Conservation (phyloP, 1,140 invertebrate genomes). For the Danaus plexippus region DNA sequence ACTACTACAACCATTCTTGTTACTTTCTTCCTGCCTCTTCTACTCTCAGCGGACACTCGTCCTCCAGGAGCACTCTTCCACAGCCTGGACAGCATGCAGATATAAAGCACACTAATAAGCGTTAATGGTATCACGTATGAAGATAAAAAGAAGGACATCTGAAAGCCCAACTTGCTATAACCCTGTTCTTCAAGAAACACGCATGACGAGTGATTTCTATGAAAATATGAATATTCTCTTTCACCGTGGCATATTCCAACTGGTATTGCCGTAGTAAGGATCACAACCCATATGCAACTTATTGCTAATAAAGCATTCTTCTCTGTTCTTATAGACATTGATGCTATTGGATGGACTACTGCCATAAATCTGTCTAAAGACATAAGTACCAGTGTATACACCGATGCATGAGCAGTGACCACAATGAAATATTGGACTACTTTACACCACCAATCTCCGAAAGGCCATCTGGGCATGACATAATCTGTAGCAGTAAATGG, state of each 20-base stretch:
- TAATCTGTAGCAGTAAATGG: conserved; percentile 94
- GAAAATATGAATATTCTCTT: conserved; percentile 75
- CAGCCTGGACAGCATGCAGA: conserved; percentile 89
- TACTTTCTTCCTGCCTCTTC: conserved; percentile 90
- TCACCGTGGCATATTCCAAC: conserved; percentile 86
- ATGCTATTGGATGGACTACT: conserved; percentile 93
- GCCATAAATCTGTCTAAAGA: conserved; percentile 95
- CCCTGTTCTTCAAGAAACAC: conserved; percentile 77
- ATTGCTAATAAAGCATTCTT: conserved; percentile 86
- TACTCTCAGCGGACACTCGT: conserved; percentile 75
- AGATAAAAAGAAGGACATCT: conserved; percentile 87
- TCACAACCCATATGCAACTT: conserved; percentile 84
- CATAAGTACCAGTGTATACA: conserved; percentile 96
- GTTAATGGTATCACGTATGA: conserved; percentile 88
- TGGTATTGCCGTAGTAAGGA: conserved; percentile 82
- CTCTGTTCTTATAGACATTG: conserved; percentile 90
- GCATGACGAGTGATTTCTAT: conserved; percentile 76
- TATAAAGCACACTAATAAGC: conserved; percentile 91
- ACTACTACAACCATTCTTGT: conserved; percentile 95
- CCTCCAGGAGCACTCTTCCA: conserved; percentile 88
- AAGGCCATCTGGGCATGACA: conserved; percentile 90
- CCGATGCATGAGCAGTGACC: conserved; percentile 93
- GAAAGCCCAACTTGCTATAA: conserved; percentile 80
- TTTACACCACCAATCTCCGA: conserved; percentile 92
- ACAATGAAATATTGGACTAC: conserved; percentile 83